Base-by-base conservation (phyloP, 2,113 vertebrate genomes). In the Lipotes vexillifer region DNA sequence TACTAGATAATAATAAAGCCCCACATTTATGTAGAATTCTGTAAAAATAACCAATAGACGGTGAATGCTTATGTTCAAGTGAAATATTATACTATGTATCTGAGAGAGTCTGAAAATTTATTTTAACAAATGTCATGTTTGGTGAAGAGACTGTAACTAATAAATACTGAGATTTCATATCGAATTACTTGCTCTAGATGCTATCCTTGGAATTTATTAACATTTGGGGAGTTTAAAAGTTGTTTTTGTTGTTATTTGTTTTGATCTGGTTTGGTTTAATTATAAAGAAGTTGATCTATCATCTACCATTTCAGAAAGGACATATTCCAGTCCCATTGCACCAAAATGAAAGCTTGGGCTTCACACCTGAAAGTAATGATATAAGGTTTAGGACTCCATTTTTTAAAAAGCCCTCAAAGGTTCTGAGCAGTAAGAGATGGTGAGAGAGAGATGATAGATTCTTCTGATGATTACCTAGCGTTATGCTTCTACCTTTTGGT, bases 361-460 rank as follows among this genome's bases (percentile, higher is more conserved):
- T 69, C n/a, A 44, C 36, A 18, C 3, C 21, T 80, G 10, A n/a
- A 80, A 84, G 6, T 52, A 57, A 55, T 31, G 27, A 33, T 1
- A 0, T 6, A 69, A 63, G 38, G 8, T n/a, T 91, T 36, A 44
- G 2, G 31, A 8, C 10, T 88, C 4, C 7, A 17, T 14, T 55
- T 80, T 89, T 89, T 23, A 25, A 68, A 25, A 77, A 72, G 3
- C 5, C 12, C 1, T 10, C 3, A 38, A 44, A 59, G 12, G 2
- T 33, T 75, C 5, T 61, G 3, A 44, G 5, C 29, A 29, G 8
- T 13, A 38, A 66, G 29, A 18, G 4, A 0, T 23, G 21, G 1
- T 6, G 14, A 66, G 25, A 38, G 1, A 41, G 3, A 29, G 2
- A 25, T 3, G 2, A 3, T 20, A 3, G 1, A 33, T 59, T 20